phyloP scores from a whole-genome alignment of 2,797 vertebrate genomes.

The Schizopygopsis pylzovi region DNA sequence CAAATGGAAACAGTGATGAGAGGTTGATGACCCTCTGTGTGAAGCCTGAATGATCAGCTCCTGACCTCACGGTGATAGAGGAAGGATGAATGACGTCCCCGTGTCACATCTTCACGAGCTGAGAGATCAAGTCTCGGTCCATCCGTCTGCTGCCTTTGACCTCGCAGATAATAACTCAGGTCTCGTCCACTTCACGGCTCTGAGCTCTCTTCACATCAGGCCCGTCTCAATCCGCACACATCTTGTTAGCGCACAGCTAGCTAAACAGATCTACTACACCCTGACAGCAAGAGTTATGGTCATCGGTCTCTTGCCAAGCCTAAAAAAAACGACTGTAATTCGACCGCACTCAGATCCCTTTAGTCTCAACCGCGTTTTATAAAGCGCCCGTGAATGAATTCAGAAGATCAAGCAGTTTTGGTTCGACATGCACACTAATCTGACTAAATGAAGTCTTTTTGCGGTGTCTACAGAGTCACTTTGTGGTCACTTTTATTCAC shows the following conservation, averaged over 20 bases:
- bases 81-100: slow-evolving; percentile 23
- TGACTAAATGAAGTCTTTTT: background rate
- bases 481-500: background rate
- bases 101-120: slow-evolving; percentile 23
- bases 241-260: slow-evolving; percentile 39
- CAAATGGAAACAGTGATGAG: slow-evolving; percentile 3
- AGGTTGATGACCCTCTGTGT: background rate
- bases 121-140: slow-evolving; percentile 48
- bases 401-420: slow-evolving; percentile 7
- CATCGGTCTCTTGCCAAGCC: slow-evolving; percentile 29
- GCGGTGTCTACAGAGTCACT: background rate
- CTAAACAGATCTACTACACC: slow-evolving; percentile 34
- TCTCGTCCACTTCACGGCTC: slow-evolving; percentile 26
- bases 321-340: slow-evolving; percentile 9
- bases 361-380: slow-evolving; percentile 25
- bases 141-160: slow-evolving; percentile 59
- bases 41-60: slow-evolving; percentile 13
- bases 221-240: slow-evolving; percentile 6
- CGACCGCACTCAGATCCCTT: slow-evolving; percentile 7
- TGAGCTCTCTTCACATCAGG: background rate
- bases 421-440: background rate
- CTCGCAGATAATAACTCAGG: slow-evolving; percentile 49
- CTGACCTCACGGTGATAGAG: slow-evolving; percentile 43
- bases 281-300: slow-evolving; percentile 40
- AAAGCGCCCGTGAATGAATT: background rate